phyloP scores from a whole-genome alignment of 2,113 vertebrate genomes.

The Pycnonotus jocosus region DNA sequence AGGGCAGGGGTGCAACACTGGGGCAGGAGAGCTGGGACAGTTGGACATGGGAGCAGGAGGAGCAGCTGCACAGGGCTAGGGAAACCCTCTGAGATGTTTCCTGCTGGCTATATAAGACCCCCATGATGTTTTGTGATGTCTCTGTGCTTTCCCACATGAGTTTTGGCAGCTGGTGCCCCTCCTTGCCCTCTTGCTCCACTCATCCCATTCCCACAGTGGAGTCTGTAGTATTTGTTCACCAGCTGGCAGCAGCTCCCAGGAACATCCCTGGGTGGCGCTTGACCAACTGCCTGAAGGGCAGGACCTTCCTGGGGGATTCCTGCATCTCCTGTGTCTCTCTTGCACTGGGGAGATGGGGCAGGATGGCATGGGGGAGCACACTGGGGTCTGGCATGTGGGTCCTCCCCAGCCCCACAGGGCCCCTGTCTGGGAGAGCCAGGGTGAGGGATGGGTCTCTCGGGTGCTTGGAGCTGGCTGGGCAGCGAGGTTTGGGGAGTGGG shows the following conservation, averaged over 20 bases:
- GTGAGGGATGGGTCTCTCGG: background rate
- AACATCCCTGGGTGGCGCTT: background rate
- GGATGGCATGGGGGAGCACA: background rate
- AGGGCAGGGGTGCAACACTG: background rate
- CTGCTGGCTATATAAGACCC: background rate
- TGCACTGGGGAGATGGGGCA: fast-evolving
- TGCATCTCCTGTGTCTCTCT: fast-evolving
- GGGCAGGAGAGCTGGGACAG: background rate
- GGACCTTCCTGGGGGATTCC: background rate
- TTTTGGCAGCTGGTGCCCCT: fast-evolving
- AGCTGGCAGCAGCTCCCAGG: background rate
- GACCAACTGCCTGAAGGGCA: background rate
- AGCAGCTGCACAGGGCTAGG: background rate
- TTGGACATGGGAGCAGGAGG: background rate
- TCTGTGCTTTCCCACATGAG: fast-evolving
- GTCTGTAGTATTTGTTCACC: background rate
- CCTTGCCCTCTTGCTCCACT: background rate
- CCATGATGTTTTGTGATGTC: background rate
- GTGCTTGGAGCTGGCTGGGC: background rate
- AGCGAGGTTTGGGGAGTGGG: background rate
- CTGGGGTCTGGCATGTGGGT: background rate
- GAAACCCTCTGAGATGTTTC: background rate
- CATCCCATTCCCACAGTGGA: background rate
- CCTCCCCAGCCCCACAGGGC: too few relatives aligned
- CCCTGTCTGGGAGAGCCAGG: background rate